phyloP scores from a whole-genome alignment of 2,888 invertebrate species.

The Helleia helle region DNA sequence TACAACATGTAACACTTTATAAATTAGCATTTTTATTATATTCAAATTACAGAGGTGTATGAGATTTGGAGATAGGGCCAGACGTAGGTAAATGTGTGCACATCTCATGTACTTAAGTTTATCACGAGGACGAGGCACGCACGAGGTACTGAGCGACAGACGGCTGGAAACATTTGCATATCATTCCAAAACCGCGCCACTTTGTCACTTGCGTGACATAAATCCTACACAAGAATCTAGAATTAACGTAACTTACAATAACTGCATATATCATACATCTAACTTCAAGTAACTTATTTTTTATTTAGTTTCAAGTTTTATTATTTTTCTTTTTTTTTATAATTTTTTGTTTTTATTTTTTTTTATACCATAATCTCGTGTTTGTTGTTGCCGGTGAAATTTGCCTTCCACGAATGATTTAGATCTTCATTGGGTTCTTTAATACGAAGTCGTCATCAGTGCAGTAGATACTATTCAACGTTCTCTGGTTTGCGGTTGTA shows the following conservation, averaged over 20 bases:
- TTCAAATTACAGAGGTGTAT: conserved; percentile 43
- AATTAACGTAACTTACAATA: conserved; percentile 69
- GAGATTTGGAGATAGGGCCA: conserved; percentile 46
- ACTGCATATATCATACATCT: conserved; percentile 72
- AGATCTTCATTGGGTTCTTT: conserved; percentile 40
- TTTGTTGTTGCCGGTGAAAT: conserved; percentile 77
- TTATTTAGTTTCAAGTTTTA: conserved; percentile 71
- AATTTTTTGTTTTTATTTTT: conserved; percentile 42
- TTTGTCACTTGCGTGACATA: conserved; percentile 37
- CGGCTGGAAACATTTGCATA: conserved; percentile 24
- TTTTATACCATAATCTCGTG: conserved; percentile 75
- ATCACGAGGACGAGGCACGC: conserved; percentile 57
- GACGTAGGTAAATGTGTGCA: conserved; percentile 41
- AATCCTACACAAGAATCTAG: conserved; percentile 61
- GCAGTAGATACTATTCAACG: conserved; percentile 37
- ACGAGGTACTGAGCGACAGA: conserved; percentile 33
- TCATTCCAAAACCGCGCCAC: conserved; percentile 30
- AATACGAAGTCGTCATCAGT: conserved; percentile 26
- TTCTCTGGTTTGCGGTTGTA: conserved; percentile 55
- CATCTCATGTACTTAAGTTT: conserved; percentile 55
- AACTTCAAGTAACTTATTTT: conserved; percentile 71
- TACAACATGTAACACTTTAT: conserved; percentile 8
- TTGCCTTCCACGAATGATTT: conserved; percentile 78
- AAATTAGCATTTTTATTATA: conserved; percentile 10
- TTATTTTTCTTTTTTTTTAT: conserved; percentile 75